These are phyloP conservation scores for Microplitis demolitor DNA, from an alignment of 1,140 invertebrate species.

Conservation along the genomic window DNA sequence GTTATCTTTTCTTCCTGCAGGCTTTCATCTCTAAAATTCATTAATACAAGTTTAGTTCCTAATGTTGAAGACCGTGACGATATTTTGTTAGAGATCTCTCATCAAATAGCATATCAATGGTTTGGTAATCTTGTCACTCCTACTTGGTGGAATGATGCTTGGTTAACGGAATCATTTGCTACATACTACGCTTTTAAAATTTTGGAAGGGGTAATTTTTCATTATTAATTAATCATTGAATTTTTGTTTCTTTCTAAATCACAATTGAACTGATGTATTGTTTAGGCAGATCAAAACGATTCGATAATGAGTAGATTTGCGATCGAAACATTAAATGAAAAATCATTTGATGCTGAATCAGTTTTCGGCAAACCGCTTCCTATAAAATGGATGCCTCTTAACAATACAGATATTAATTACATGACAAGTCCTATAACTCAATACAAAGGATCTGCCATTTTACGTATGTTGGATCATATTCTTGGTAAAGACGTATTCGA, in stretches of 20 bases:
- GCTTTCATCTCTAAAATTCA: background rate
- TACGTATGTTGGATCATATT: conserved; percentile 60
- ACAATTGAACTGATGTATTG: no score
- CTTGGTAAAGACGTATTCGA: conserved; percentile 56
- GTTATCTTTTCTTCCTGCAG: background rate
- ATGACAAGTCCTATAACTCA: conserved; percentile 84
- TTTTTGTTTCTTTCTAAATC: no score
- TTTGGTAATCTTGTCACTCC: conserved; percentile 60
- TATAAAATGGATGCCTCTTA: conserved; percentile 62
- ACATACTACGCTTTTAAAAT: conserved; percentile 35
- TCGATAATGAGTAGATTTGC: no score
- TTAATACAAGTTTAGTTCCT: background rate
- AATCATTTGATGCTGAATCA: background rate
- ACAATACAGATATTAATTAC: conserved; percentile 73
- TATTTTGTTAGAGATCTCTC: conserved; percentile 55
- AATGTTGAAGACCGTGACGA: background rate
- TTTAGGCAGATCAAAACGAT: no score
- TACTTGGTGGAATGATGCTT: conserved; percentile 59
- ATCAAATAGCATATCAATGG: conserved; percentile 63
- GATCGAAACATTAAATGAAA: no score
- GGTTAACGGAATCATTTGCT: conserved; percentile 67
- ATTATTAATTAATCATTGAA: background rate
- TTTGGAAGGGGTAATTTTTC: background rate
- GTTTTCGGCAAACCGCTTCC: background rate
- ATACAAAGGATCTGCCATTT: conserved; percentile 59